Evolutionary conservation across 2,113 vertebrate species (phyloP).

Genomic region (Odocoileus hemionus): DNA sequence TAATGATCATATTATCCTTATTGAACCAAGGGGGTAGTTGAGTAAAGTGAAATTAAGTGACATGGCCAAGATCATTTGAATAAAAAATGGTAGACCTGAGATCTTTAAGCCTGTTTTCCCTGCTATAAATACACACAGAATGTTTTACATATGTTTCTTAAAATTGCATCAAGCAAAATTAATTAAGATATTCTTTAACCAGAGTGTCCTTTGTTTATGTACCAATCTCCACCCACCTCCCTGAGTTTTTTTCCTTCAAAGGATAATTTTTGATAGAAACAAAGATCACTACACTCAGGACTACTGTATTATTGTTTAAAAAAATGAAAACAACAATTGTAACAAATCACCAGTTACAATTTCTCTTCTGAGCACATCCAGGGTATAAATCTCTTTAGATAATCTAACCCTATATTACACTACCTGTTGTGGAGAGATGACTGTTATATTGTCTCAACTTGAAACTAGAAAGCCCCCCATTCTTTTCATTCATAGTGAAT

Average conservation of each 20-base stretch:
- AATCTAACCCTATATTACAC: not conserved
- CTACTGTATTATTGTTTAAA: not conserved
- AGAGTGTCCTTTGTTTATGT: not conserved
- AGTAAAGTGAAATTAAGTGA: not conserved
- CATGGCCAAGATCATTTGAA: not conserved
- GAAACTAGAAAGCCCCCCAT: not conserved
- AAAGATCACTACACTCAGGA: not conserved
- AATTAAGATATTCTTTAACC: not conserved
- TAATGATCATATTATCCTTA: not conserved
- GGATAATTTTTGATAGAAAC: not conserved
- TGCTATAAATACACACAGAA: not conserved
- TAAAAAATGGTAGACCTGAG: not conserved
- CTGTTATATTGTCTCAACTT: not conserved
- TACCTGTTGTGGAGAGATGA: not conserved
- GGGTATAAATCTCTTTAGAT: not conserved
- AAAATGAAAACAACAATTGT: not conserved
- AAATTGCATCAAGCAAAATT: not conserved
- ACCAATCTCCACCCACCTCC: not conserved
- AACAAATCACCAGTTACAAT: not conserved
- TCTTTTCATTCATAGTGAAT: not conserved
- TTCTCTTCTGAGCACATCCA: not conserved
- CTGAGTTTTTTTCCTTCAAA: not conserved
- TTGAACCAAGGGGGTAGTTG: not conserved
- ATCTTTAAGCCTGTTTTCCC: not conserved
- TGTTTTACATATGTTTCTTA: not conserved